phyloP scores from a whole-genome alignment of 35 echinoderm and acorn worm species.

The Stichopus chloronotus region DNA sequence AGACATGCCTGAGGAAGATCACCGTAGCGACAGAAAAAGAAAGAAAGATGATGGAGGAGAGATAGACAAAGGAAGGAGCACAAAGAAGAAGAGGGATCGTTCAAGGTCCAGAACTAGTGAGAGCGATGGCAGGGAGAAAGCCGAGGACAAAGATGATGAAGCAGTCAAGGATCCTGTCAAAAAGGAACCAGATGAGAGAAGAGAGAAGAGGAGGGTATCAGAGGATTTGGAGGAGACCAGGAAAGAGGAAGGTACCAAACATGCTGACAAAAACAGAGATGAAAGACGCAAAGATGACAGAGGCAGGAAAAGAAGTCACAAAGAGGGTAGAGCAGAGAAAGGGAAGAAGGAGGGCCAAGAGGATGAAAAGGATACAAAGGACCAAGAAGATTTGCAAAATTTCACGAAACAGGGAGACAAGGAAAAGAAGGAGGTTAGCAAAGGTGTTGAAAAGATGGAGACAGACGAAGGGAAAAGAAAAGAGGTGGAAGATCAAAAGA shows the following conservation, averaged over 20 bases:
- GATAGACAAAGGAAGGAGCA: background rate
- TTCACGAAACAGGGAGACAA: too few species aligned
- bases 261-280: background rate
- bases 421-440: background rate
- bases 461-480: conserved; percentile 1
- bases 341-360: background rate
- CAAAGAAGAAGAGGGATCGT: background rate
- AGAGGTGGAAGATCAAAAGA: background rate
- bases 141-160: background rate
- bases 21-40: background rate
- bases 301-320: background rate
- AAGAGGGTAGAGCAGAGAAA: background rate
- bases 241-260: background rate
- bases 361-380: background rate
- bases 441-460: background rate
- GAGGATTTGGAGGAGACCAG: background rate
- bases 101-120: background rate
- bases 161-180: background rate
- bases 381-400: background rate
- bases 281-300: background rate
- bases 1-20: background rate
- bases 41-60: background rate
- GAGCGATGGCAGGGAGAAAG: background rate
- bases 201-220: background rate
- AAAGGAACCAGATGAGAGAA: background rate